Conservation (phyloP, 2,888 invertebrate species). For the Andrena bucephala region DNA sequence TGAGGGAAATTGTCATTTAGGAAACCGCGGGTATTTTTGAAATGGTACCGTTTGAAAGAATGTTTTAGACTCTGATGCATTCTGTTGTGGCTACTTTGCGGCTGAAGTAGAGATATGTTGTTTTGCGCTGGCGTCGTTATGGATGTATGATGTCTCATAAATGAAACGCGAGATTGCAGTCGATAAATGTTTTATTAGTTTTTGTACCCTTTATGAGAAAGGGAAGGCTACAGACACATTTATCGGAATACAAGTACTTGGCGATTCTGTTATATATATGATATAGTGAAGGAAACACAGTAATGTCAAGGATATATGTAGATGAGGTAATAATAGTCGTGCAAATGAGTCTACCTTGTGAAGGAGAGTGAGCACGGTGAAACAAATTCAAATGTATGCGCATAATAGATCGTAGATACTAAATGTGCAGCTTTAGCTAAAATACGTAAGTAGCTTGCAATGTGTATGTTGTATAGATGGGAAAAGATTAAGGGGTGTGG, state of each 20-base stretch:
- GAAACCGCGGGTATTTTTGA: too few relatives aligned
- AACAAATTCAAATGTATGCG: slow-evolving; percentile 65
- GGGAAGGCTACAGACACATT: too few relatives aligned
- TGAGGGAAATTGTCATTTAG: not conserved
- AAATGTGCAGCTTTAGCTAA: slow-evolving; percentile 20
- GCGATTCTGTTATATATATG: not conserved
- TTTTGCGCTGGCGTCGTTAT: too few relatives aligned
- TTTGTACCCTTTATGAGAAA: too few relatives aligned
- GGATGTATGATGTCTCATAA: too few relatives aligned
- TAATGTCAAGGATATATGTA: slow-evolving; percentile 38
- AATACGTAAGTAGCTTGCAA: slow-evolving; percentile 7
- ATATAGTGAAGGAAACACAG: not conserved
- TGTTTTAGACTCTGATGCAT: too few relatives aligned
- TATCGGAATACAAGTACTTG: not conserved
- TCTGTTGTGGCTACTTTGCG: too few relatives aligned
- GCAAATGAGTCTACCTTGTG: slow-evolving; percentile 34
- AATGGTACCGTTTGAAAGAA: too few relatives aligned
- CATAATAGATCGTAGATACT: slow-evolving; percentile 69
- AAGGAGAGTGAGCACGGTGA: slow-evolving; percentile 29
- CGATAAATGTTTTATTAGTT: too few relatives aligned
- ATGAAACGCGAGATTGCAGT: too few relatives aligned
- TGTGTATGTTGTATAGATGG: slow-evolving; percentile 3
- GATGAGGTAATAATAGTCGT: slow-evolving; percentile 30
- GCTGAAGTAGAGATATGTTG: too few relatives aligned
- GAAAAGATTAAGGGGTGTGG: not conserved